phyloP scores from a whole-genome alignment of 1,140 invertebrate genomes.

The Drosophila burlai region DNA sequence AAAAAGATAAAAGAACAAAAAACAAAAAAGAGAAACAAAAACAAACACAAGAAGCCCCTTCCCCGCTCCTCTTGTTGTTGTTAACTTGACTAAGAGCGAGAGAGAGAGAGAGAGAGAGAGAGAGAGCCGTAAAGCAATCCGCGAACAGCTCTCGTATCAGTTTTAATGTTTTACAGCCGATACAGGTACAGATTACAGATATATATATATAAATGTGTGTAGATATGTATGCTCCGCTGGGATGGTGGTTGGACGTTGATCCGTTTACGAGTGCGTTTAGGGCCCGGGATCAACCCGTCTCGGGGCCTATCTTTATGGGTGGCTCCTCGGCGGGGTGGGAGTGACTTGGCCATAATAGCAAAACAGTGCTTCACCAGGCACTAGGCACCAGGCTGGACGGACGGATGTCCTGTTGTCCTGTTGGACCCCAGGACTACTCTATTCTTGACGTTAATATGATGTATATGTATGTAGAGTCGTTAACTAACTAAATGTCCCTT shows the following conservation, averaged over 20 bases:
- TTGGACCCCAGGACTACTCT: constrained; percentile 4
- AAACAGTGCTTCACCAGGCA: constrained; percentile 10
- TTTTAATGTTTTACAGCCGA: constrained; percentile 32
- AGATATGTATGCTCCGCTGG: constrained; percentile 7
- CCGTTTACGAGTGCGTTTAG: constrained; percentile 42
- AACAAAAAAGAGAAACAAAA: background rate
- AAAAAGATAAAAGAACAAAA: constrained; percentile 8
- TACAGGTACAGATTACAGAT: background rate
- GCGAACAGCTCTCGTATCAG: constrained; percentile 15
- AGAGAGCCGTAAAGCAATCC: background rate
- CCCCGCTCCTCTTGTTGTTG: background rate
- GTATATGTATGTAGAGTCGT: constrained; percentile 27
- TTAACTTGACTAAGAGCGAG: constrained; percentile 8
- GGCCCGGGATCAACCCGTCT: constrained; percentile 29
- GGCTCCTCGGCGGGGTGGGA: background rate
- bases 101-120: background rate
- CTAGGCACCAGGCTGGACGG: background rate
- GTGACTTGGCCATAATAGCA: constrained; percentile 29
- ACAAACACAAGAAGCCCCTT: constrained; percentile 1
- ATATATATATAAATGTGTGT: constrained; percentile 6
- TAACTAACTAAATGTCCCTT: constrained; percentile 36
- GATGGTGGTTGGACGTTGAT: constrained; percentile 4
- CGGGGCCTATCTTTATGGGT: constrained; percentile 31
- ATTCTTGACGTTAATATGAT: constrained; percentile 35
- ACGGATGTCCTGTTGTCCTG: background rate